Percentiles rank a stretch among this genome's conserved stretches.
Evolutionary conservation across 2,113 vertebrate genomes (phyloP).

Genomic region (Antechinus flavipes): DNA sequence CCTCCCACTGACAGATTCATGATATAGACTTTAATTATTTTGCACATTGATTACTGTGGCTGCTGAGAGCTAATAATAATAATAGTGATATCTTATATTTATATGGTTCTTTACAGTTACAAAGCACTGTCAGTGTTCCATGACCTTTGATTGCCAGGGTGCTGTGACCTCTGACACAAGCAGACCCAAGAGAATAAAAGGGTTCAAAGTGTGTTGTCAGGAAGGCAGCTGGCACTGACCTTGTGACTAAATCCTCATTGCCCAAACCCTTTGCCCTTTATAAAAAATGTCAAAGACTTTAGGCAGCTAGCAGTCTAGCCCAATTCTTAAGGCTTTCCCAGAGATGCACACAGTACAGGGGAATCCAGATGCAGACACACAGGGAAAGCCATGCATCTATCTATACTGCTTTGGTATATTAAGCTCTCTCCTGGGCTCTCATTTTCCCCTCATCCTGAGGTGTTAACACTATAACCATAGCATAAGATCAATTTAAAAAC

Average conservation of each 20-base stretch:
- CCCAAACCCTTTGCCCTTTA: background rate
- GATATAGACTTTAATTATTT: slow-evolving; percentile 39
- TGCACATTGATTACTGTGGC: background rate
- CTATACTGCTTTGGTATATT: background rate
- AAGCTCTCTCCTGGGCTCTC: background rate
- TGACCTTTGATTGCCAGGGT: background rate
- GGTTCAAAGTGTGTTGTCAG: background rate
- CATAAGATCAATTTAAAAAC: background rate
- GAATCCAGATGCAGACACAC: background rate
- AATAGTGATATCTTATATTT: slow-evolving; percentile 1
- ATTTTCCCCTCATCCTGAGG: background rate
- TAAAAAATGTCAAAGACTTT: background rate
- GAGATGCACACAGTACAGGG: background rate
- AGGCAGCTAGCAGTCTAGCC: background rate
- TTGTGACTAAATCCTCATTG: background rate
- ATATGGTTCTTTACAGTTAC: background rate
- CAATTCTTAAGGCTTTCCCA: background rate
- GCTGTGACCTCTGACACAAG: background rate
- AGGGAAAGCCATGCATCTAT: background rate
- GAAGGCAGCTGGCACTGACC: background rate
- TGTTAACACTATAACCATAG: background rate
- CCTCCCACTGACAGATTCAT: slow-evolving; percentile 53
- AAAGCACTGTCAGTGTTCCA: background rate
- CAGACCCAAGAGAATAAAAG: background rate
- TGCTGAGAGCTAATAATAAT: slow-evolving; percentile 14